Percentiles rank a stretch among this genome's conserved stretches.
Evolutionary conservation across 2,113 vertebrate genomes (phyloP).

Genomic region (Oenanthe melanoleuca): DNA sequence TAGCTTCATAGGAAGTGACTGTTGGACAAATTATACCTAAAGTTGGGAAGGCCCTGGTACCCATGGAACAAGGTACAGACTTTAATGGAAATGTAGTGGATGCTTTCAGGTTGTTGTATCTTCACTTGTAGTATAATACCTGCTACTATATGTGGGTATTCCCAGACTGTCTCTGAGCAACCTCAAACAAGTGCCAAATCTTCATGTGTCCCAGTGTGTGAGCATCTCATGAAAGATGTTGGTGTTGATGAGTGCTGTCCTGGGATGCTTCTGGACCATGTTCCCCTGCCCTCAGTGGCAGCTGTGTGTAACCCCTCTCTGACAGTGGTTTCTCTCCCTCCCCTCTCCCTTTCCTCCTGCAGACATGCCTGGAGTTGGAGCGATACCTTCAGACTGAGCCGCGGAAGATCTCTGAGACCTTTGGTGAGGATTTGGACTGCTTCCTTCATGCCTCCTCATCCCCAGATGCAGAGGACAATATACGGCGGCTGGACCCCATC

Average conservation of each 20-base stretch:
- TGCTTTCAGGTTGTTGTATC: not conserved
- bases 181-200: not conserved
- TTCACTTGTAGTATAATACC: not conserved
- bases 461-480: constrained; percentile 84
- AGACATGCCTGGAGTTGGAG: constrained; percentile 98
- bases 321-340: constrained; percentile 43
- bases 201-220: not conserved
- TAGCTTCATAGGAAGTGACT: not conserved
- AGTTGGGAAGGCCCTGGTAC: not conserved
- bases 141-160: rapidly evolving
- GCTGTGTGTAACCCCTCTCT: not conserved
- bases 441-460: constrained; percentile 87
- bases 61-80: not conserved
- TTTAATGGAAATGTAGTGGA: not conserved
- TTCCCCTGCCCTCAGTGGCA: not conserved
- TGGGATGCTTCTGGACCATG: not conserved
- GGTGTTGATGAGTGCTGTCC: not conserved
- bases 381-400: constrained; percentile 98
- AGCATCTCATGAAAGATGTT: not conserved
- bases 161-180: not conserved
- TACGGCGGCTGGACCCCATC: constrained; percentile 82
- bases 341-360: constrained; percentile 17
- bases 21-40: not conserved
- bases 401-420: constrained; percentile 89
- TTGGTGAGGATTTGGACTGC: constrained; percentile 91